Base-by-base conservation (phyloP, 2,797 vertebrate species). In the Pangasius larnaudii region DNA sequence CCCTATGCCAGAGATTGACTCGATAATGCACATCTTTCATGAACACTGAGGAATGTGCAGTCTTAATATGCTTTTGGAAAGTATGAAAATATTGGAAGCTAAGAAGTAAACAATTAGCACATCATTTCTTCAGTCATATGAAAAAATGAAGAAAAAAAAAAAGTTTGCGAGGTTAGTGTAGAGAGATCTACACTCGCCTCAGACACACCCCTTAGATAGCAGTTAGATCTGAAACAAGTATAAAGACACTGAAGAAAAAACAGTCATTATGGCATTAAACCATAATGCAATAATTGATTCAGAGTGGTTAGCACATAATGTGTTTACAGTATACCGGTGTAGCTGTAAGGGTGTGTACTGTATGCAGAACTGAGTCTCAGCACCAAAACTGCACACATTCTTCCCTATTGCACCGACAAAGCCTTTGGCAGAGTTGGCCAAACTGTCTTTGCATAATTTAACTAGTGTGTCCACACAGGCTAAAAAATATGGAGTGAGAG, bases 371-470 rank as follows among this genome's bases (percentile, higher is more conserved):
- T 81, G 36, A 67, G 33, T 69, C 46, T 24, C 46, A 69, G 19
- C 56, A 63, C 22, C 24, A 69, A 81, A 75, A 86, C 85, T 78
- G 67, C 69, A 33, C 39, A 84, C 36, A 58, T 84, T 85, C 71
- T 86, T 86, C 86, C 30, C 39, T 49, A 58, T 18, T 81, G 86
- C 14, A 42, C 53, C 33, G 83, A 83, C 71, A 85, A 75, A 84
- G 53, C 59, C n/a, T 30, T 87, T n/a, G 13, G 51, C 65, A 89
- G 11, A 65, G 39, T 77, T 39, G 72, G 42, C 33, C 69, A 82
- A 18, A 82, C 1, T 71, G 1, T 42, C 0, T 22, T 84, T 77
- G n/a, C 10, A 89, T 77, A 49, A 89, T 71, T 33, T 72, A 22
- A 83, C 86, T 36, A 3, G 27, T 63, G 0, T 8, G 79, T 86